A percentile compares a stretch with the other conserved stretches of the same genome.
Conservation (phyloP, 2,888 invertebrate genomes). For the Diaphora mendica region DNA sequence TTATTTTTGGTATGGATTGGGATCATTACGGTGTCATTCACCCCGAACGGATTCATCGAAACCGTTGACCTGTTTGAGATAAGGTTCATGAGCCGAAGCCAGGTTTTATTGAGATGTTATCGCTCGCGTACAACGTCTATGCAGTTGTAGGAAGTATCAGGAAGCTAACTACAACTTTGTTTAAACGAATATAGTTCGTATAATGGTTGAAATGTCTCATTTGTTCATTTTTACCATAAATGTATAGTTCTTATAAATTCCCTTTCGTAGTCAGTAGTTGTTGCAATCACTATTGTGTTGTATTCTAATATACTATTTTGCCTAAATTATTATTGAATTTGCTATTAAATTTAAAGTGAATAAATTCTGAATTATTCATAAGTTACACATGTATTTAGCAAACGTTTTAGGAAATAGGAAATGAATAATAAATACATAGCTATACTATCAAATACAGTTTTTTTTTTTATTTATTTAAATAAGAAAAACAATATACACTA, state of each 20-base stretch:
- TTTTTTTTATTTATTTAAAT: no score
- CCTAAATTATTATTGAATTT: not conserved
- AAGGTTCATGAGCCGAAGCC: conserved; percentile 59
- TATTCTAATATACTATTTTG: not conserved
- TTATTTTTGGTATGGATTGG: conserved; percentile 64
- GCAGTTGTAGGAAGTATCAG: not conserved
- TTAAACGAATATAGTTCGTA: not conserved
- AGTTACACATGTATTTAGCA: not conserved
- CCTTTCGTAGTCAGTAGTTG: not conserved
- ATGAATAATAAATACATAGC: not conserved
- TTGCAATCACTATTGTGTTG: not conserved
- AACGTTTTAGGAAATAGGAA: not conserved
- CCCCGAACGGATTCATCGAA: conserved; percentile 57
- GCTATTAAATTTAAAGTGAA: no score
- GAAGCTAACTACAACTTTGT: not conserved
- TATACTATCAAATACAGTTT: no score
- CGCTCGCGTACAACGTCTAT: not conserved
- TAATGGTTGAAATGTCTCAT: not conserved
- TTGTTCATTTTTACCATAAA: not conserved
- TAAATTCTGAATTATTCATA: no score
- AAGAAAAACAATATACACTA: no score
- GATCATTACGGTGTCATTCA: conserved; percentile 59
- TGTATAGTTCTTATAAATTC: not conserved
- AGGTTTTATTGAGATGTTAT: conserved; percentile 54
- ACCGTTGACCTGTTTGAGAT: conserved; percentile 71